These are phyloP conservation scores for Boloria selene DNA, from an alignment of 2,888 invertebrate species.

Conservation along the genomic window DNA sequence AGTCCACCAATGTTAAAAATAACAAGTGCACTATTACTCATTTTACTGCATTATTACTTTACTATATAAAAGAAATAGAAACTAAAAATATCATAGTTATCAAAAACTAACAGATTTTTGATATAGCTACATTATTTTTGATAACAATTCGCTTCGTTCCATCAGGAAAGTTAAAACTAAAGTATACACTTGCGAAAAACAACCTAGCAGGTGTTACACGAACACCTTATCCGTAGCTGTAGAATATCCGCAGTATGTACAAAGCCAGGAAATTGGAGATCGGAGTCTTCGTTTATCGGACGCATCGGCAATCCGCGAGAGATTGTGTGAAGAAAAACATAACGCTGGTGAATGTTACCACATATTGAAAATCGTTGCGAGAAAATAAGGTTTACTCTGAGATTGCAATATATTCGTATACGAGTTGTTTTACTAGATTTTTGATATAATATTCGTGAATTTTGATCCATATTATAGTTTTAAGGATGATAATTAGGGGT, in stretches of 20 bases:
- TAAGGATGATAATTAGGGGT: too few species aligned
- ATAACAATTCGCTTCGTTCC: too few species aligned
- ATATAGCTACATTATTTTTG: too few species aligned
- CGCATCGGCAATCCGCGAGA: conserved; percentile 41
- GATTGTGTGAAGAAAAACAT: conserved; percentile 44
- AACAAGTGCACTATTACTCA: too few species aligned
- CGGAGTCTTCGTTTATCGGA: conserved; percentile 46
- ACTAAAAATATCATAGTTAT: too few species aligned
- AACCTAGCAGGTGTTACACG: background rate
- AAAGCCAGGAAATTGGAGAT: conserved; percentile 46
- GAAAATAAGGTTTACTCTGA: conserved; percentile 12
- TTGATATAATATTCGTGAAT: background rate
- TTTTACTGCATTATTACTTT: too few species aligned
- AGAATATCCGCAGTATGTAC: conserved; percentile 32
- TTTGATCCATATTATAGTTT: too few species aligned
- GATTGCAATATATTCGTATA: conserved; percentile 21
- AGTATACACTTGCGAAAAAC: background rate
- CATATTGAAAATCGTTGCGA: conserved; percentile 34
- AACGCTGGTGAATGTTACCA: conserved; percentile 37
- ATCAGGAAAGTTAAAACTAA: background rate
- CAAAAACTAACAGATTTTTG: too few species aligned
- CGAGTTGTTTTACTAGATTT: background rate
- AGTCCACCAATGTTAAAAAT: too few species aligned
- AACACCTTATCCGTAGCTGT: background rate
- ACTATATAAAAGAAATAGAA: too few species aligned